phyloP scores from a whole-genome alignment of 2,113 vertebrate genomes.

The Menura novaehollandiae region DNA sequence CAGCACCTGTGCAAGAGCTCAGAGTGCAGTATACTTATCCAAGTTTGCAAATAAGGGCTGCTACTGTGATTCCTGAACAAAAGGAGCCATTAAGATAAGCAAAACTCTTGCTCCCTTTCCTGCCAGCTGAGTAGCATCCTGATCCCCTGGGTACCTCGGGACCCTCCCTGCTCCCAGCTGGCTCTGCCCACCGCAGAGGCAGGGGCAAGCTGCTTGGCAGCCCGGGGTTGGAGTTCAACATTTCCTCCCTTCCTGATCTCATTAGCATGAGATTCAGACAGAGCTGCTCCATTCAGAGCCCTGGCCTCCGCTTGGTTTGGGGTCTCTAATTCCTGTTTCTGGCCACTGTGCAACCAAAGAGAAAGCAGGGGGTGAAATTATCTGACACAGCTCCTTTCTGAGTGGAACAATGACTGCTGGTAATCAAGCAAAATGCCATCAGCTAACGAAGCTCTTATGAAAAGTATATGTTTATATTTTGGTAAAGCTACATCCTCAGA shows the following conservation, averaged over 20 bases:
- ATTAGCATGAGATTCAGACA: constrained; percentile 65
- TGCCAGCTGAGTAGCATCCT: constrained; percentile 57
- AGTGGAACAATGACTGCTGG: constrained; percentile 3
- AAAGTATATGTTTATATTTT: background rate
- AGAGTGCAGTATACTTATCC: constrained; percentile 2
- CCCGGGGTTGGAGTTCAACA: constrained; percentile 22
- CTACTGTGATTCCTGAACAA: constrained; percentile 51
- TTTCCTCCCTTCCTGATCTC: constrained; percentile 56
- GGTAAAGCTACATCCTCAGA: background rate
- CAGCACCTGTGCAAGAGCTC: constrained; percentile 53
- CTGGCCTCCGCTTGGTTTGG: constrained; percentile 37
- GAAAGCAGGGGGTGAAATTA: constrained; percentile 42
- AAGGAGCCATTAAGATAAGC: constrained; percentile 49
- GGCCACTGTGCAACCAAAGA: constrained; percentile 22
- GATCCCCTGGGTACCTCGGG: background rate
- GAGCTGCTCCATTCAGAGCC: constrained; percentile 40
- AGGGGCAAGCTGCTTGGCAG: constrained; percentile 11
- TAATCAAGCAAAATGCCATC: constrained; percentile 1
- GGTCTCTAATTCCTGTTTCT: constrained; percentile 59
- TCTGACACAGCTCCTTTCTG: constrained; percentile 19
- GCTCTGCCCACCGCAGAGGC: background rate
- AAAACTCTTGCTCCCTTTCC: constrained; percentile 13
- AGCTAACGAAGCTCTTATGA: background rate
- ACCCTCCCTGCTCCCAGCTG: background rate
- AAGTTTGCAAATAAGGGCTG: constrained; percentile 51